phyloP scores from a whole-genome alignment of 1,140 invertebrate genomes.

The Contarinia nasturtii region DNA sequence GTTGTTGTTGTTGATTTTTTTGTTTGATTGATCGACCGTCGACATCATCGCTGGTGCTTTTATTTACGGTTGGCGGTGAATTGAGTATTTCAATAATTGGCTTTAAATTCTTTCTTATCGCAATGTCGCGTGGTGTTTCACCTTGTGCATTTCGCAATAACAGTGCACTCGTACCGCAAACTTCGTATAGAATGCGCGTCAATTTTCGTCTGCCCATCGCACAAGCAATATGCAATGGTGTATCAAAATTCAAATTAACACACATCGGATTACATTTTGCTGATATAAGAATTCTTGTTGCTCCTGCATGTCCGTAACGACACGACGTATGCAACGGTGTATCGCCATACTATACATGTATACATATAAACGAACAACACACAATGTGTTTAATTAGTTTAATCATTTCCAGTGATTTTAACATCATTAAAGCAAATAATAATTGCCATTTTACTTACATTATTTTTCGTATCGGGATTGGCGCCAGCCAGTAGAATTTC shows the following conservation, averaged over 20 bases:
- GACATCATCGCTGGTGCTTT: conserved; percentile 10
- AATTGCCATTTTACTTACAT: conserved; percentile 37
- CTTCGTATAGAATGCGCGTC: conserved; percentile 75
- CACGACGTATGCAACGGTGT: conserved; percentile 88
- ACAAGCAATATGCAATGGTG: conserved; percentile 78
- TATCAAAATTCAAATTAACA: conserved; percentile 93
- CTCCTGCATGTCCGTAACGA: conserved; percentile 87
- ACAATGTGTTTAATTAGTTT: conserved; percentile 3
- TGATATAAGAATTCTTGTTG: conserved; percentile 81
- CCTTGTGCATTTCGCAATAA: conserved; percentile 72
- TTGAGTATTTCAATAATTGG: conserved; percentile 66
- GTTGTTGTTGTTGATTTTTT: conserved; percentile 10
- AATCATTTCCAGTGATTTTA: too few species aligned
- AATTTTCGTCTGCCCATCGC: conserved; percentile 85
- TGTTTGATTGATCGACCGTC: conserved; percentile 9
- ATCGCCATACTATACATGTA: conserved; percentile 89
- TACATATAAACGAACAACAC: conserved; percentile 12
- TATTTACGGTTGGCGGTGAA: conserved; percentile 31
- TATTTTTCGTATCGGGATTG: conserved; percentile 77
- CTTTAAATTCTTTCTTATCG: conserved; percentile 60
- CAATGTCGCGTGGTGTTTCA: conserved; percentile 81
- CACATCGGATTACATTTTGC: conserved; percentile 70
- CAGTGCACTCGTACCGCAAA: conserved; percentile 46
- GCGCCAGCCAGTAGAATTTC: conserved; percentile 73
- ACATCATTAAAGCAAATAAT: too few species aligned